Conservation (phyloP, 2,797 vertebrate species). For the Sylvilagus floridanus region DNA sequence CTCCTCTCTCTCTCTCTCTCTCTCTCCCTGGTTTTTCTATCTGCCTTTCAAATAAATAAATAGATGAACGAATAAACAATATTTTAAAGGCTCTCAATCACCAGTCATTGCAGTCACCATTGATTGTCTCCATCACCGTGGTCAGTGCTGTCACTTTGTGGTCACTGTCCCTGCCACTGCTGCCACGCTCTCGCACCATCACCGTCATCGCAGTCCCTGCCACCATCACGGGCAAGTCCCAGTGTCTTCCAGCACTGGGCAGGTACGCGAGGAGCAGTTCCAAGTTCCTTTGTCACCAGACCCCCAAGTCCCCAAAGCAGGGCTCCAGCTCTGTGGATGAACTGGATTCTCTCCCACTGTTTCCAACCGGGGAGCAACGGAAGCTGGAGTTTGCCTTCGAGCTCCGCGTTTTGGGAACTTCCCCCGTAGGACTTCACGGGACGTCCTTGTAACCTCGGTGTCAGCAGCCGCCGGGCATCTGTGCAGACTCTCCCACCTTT, state of each 20-base stretch:
- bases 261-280: not conserved
- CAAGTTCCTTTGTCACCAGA: not conserved
- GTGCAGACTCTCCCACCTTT: not conserved
- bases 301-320: not conserved
- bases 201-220: fast-evolving
- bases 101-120: no score
- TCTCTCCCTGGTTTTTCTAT: no score
- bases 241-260: not conserved
- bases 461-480: not conserved
- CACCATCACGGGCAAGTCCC: not conserved
- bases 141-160: not conserved
- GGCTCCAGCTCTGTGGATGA: not conserved
- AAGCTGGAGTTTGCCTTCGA: not conserved
- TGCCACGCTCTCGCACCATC: fast-evolving
- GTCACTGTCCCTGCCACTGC: not conserved
- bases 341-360: not conserved
- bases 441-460: not conserved
- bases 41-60: no score
- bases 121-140: not conserved
- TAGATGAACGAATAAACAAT: no score
- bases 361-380: not conserved
- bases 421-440: not conserved
- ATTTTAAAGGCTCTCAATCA: no score
- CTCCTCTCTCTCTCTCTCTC: no score
- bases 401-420: not conserved